Evolutionary conservation across 2,113 vertebrate species (phyloP).

Genomic region (Ovibos moschatus): DNA sequence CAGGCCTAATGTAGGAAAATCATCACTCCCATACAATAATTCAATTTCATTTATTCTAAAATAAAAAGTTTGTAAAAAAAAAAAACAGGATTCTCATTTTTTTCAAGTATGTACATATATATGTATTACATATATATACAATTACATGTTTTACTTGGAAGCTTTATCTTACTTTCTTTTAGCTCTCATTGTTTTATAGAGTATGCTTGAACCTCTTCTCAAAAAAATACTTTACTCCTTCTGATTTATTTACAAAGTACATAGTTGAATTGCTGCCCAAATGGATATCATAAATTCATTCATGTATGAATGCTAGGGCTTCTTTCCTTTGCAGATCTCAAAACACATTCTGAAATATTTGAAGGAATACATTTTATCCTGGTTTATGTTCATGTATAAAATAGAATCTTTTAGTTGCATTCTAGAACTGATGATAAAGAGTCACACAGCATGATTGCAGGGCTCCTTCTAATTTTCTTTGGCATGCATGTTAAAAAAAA

Average conservation of each 20-base stretch:
- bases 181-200: not conserved
- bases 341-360: not conserved
- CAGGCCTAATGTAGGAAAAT: not conserved
- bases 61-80: not conserved
- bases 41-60: not conserved
- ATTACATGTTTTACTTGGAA: not conserved
- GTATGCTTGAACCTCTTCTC: not conserved
- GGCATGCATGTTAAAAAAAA: not conserved
- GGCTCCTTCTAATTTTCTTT: not conserved
- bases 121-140: too few relatives aligned
- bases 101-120: not conserved
- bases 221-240: not conserved
- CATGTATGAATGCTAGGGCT: not conserved
- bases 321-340: not conserved
- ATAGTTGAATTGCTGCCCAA: not conserved
- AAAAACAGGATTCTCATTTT: not conserved
- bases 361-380: not conserved
- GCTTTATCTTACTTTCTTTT: not conserved
- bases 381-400: not conserved
- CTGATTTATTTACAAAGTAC: not conserved
- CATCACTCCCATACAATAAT: not conserved
- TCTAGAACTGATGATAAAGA: not conserved
- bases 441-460: not conserved
- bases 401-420: not conserved
- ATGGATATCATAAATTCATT: not conserved